Base-by-base conservation (phyloP, 2,797 vertebrate genomes). In the Erethizon dorsatum region DNA sequence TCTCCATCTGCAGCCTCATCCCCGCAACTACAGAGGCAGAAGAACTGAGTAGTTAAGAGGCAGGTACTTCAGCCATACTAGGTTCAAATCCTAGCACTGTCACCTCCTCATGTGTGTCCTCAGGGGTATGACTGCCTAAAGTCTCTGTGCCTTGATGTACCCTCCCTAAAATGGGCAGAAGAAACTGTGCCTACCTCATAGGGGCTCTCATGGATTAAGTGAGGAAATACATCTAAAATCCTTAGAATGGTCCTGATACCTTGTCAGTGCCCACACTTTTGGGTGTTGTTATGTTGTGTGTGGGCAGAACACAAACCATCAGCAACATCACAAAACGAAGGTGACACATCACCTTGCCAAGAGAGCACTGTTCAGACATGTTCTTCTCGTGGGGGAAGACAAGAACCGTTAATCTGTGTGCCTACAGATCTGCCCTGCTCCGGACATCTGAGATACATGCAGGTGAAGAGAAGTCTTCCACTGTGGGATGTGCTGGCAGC, bases 381-480 rank as follows among this genome's bases (percentile, higher is more conserved):
- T 13, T 45, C 5, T 26, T 86, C 41, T 50, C 4, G 96, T 69
- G 83, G 15, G 92, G 80, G 67, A 71, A 80, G 82, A 83, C 2
- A 61, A 88, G 82, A 97, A 88, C 73, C 94, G 89, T 57, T 28
- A 77, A 91, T 67, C 85, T 95, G 31, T 20, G 37, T 56, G 45
- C 45, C 82, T 94, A 67, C 67, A 91, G 59, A 85, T 67, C 88
- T 96, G 45, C 85, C 88, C 47, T 92, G 26, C 31, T 71, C 52
- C 33, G 94, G 83, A 63, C 31, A 2, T 5, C 59, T 73, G 96
- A 69, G 77, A 75, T 20, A 52, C 3, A n/a, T 87, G n/a, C 33
- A n/a, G 18, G 20, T 57, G 80, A 95, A 82, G 86, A 80, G 77
- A 96, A 56, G 45, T 59, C 93, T 96, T 92, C 56, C 37, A n/a